Conservation (phyloP, 92 coral and sea anemone species). For the Epizoanthus rinbou region DNA sequence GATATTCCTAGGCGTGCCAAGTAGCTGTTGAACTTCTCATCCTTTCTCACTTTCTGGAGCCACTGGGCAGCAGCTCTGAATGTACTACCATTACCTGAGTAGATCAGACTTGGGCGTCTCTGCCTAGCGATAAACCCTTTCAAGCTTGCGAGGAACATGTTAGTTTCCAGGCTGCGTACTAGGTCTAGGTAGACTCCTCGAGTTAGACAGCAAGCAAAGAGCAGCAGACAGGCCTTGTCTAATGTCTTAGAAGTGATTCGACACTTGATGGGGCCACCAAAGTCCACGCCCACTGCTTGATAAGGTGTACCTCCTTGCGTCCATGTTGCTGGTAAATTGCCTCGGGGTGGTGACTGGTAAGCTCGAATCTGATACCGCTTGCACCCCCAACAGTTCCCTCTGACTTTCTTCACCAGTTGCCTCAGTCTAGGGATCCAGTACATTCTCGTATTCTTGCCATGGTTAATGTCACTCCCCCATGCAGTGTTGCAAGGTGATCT, state of each 20-base stretch:
- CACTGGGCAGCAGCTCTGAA: constrained; percentile 24
- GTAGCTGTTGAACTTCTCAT: constrained; percentile 33
- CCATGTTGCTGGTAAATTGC: no score
- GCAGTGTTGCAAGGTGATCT: no score
- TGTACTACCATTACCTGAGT: constrained; percentile 18
- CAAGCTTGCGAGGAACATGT: constrained; percentile 11
- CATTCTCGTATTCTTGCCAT: no score
- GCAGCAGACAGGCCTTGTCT: constrained; percentile 4
- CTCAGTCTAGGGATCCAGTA: constrained; percentile 31
- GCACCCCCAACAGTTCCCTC: constrained; percentile 17
- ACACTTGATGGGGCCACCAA: constrained; percentile 32
- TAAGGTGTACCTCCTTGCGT: no score
- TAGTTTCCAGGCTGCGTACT: constrained; percentile 14
- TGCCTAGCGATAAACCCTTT: constrained; percentile 15
- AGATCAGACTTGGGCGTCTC: constrained; percentile 28
- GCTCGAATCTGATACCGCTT: background rate
- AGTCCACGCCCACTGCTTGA: background rate
- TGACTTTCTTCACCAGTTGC: constrained; percentile 19
- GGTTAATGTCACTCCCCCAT: no score
- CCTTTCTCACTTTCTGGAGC: constrained; percentile 13
- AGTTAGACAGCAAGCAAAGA: constrained; percentile 25
- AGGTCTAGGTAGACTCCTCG: constrained; percentile 24
- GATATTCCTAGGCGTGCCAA: background rate
- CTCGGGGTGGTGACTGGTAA: background rate
- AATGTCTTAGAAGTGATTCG: constrained; percentile 17